These are phyloP conservation scores for Pelecanus crispus DNA, from an alignment of 2,113 vertebrate species.

Conservation along the genomic window DNA sequence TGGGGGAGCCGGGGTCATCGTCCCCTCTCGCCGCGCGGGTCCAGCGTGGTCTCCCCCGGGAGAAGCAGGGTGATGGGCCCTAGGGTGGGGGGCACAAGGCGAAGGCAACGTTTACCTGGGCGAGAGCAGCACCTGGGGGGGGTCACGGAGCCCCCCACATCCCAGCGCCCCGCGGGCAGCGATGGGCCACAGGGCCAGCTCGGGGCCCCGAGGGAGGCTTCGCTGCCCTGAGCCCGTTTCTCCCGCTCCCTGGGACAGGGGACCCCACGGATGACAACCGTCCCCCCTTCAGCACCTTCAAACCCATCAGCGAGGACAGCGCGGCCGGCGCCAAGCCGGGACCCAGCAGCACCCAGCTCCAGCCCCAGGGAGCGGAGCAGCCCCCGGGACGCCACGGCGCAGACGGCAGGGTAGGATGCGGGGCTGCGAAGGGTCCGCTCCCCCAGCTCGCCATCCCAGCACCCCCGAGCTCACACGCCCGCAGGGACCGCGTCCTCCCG, in stretches of 20 bases:
- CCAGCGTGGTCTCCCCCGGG: not conserved
- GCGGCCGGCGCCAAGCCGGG: not conserved
- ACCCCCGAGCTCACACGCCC: rapidly evolving
- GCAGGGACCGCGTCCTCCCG: rapidly evolving
- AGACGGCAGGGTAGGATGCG: not conserved
- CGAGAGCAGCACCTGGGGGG: not conserved
- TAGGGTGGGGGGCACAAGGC: not conserved
- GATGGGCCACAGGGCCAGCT: not conserved
- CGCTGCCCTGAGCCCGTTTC: not conserved
- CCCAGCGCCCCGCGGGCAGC: not conserved
- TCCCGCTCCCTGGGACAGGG: not conserved
- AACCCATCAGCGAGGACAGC: not conserved
- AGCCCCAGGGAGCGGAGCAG: not conserved
- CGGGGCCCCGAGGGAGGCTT: rapidly evolving
- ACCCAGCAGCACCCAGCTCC: rapidly evolving
- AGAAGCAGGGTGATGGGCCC: not conserved
- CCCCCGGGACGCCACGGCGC: rapidly evolving
- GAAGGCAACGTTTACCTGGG: not conserved
- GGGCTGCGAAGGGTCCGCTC: rapidly evolving
- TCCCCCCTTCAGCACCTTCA: not conserved
- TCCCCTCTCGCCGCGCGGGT: rapidly evolving
- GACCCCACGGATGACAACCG: not conserved
- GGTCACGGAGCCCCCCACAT: too few species aligned
- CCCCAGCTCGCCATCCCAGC: rapidly evolving
- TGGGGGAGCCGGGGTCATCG: rapidly evolving